A percentile compares a stretch with the other conserved stretches of the same genome.
phyloP scores from a whole-genome alignment of 2,113 vertebrate species.

The Bufo bufo region DNA sequence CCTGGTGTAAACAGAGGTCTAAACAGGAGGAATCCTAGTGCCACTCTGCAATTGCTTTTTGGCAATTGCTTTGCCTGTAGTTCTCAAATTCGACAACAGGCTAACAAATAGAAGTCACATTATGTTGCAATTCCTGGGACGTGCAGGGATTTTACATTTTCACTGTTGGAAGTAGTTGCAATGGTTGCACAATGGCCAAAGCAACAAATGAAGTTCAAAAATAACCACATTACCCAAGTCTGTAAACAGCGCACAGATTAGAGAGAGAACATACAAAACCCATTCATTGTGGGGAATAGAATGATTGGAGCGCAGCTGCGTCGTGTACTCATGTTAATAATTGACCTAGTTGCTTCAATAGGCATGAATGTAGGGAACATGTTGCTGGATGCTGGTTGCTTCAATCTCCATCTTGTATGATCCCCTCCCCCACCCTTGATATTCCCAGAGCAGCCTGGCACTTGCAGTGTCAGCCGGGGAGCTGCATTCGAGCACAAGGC shows the following conservation, averaged over 20 bases:
- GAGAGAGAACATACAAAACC: constrained; percentile 15
- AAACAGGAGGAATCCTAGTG: too few relatives aligned
- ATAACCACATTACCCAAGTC: neutral
- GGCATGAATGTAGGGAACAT: constrained; percentile 38
- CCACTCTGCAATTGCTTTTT: too few relatives aligned
- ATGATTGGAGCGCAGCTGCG: constrained; percentile 37
- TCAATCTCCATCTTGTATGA: constrained; percentile 46
- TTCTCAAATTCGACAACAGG: too few relatives aligned
- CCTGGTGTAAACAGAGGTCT: too few relatives aligned
- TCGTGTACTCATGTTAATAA: constrained; percentile 27
- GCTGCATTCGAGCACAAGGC: constrained; percentile 15
- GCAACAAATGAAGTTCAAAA: neutral
- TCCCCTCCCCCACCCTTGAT: constrained; percentile 59
- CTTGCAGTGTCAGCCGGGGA: neutral
- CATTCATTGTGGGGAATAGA: neutral
- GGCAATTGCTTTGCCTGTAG: too few relatives aligned
- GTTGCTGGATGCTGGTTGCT: constrained; percentile 37
- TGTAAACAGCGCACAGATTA: constrained; percentile 17
- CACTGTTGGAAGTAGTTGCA: neutral
- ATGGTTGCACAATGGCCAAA: neutral
- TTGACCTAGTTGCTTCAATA: constrained; percentile 44
- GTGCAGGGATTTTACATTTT: neutral
- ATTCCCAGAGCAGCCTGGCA: constrained; percentile 28
- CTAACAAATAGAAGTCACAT: neutral
- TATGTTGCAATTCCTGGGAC: neutral